phyloP scores from a whole-genome alignment of 2,888 invertebrate species.

The Orthonevra nobilis region DNA sequence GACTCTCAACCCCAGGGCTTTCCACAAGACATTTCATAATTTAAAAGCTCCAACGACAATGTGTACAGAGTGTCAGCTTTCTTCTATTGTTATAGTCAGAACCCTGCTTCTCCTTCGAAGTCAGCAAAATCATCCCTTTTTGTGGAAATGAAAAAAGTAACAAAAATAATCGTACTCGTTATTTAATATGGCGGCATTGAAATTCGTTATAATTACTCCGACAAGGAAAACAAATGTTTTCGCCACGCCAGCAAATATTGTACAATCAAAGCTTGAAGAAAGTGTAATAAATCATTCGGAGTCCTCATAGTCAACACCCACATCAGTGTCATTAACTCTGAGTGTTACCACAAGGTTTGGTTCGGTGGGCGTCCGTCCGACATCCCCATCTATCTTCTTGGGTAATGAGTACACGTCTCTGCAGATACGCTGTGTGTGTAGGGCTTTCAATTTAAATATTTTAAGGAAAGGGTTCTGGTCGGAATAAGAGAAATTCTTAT shows the following conservation, averaged over 20 bases:
- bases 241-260: neutral
- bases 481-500: no score
- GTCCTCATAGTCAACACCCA: constrained; percentile 16
- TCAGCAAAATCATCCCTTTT: neutral
- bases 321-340: constrained; percentile 24
- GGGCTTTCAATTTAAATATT: constrained; percentile 8
- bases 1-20: neutral
- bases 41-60: neutral
- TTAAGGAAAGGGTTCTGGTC: no score
- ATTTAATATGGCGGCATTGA: constrained; percentile 4
- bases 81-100: neutral
- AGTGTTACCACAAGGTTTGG: neutral
- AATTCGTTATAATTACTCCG: neutral
- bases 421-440: neutral
- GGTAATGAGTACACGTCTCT: constrained; percentile 15
- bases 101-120: neutral
- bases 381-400: neutral
- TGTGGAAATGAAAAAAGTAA: neutral
- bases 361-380: neutral
- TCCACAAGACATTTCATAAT: constrained; percentile 6
- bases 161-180: neutral
- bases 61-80: neutral
- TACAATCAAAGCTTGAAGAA: neutral
- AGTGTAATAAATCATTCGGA: constrained; percentile 24
- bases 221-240: constrained; percentile 5